A percentile compares a stretch with the other conserved stretches of the same genome.
These are phyloP conservation scores for Aphelinus certus DNA, from an alignment of 1,140 invertebrate genomes.

Conservation along the genomic window DNA sequence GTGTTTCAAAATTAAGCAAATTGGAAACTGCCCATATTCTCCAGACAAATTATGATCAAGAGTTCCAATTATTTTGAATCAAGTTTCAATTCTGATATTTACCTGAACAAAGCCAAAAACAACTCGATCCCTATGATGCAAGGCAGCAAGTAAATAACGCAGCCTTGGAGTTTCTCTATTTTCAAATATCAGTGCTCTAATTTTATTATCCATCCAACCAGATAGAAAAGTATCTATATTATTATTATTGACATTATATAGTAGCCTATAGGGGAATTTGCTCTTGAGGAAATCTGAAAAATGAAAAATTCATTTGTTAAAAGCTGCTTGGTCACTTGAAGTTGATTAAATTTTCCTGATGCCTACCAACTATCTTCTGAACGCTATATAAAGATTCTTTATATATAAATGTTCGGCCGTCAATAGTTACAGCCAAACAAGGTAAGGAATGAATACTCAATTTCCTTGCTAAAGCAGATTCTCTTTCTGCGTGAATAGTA, in stretches of 20 bases:
- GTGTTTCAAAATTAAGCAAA: no score
- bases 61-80: not conserved
- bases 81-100: conserved; percentile 17
- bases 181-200: conserved; percentile 89
- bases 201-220: conserved; percentile 91
- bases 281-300: conserved; percentile 82
- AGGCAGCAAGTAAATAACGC: conserved; percentile 89
- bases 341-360: not conserved
- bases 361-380: conserved; percentile 79
- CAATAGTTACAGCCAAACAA: conserved; percentile 81
- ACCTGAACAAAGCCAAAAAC: conserved; percentile 83
- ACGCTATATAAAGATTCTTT: conserved; percentile 80
- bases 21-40: no score
- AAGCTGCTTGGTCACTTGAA: no score
- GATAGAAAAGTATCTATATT: conserved; percentile 83
- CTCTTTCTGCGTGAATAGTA: conserved; percentile 86
- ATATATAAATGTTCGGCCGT: conserved; percentile 83
- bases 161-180: conserved; percentile 79
- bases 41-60: not conserved
- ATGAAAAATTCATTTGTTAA: no score
- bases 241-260: conserved; percentile 75
- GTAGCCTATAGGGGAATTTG: conserved; percentile 84
- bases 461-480: conserved; percentile 77
- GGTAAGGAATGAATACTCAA: conserved; percentile 84
- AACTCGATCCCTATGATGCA: conserved; percentile 83